phyloP scores from a whole-genome alignment of 2,888 invertebrate species.

The Rhamphomyia laevipes region DNA sequence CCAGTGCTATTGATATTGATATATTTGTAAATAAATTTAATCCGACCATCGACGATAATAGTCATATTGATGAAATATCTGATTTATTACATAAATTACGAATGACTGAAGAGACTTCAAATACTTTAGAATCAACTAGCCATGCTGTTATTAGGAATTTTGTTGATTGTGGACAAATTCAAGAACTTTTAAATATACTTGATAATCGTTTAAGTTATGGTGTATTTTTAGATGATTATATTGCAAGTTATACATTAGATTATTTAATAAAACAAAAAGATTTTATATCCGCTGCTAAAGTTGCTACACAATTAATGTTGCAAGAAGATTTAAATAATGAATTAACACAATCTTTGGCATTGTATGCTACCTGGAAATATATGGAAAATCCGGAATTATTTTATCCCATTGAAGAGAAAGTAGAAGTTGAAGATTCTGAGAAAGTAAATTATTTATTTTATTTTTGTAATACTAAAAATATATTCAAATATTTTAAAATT shows the following conservation, averaged over 20 bases:
- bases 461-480: slow-evolving; percentile 24
- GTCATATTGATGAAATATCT: slow-evolving; percentile 59
- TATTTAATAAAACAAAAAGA: slow-evolving; percentile 57
- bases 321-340: slow-evolving; percentile 75
- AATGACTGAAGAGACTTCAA: slow-evolving; percentile 55
- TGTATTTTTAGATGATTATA: slow-evolving; percentile 73
- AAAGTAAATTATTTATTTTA: slow-evolving; percentile 22
- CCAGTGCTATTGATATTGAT: slow-evolving; percentile 72
- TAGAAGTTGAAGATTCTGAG: slow-evolving; percentile 38
- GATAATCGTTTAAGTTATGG: slow-evolving; percentile 80
- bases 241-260: slow-evolving; percentile 70
- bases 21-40: slow-evolving; percentile 60
- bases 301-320: slow-evolving; percentile 71
- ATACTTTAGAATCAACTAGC: slow-evolving; percentile 64
- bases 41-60: slow-evolving; percentile 37
- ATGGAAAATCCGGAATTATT: slow-evolving; percentile 39
- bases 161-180: slow-evolving; percentile 31
- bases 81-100: slow-evolving; percentile 61
- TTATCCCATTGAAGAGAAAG: slow-evolving; percentile 10
- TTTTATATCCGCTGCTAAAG: slow-evolving; percentile 58
- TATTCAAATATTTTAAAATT: slow-evolving; percentile 2
- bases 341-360: slow-evolving; percentile 52
- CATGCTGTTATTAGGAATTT: slow-evolving; percentile 64
- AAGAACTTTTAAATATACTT: slow-evolving; percentile 58
- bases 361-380: slow-evolving; percentile 66